Percentiles rank a stretch among this genome's conserved stretches.
Conservation (phyloP, 2,113 vertebrate species). For the Taurulus bubalis region DNA sequence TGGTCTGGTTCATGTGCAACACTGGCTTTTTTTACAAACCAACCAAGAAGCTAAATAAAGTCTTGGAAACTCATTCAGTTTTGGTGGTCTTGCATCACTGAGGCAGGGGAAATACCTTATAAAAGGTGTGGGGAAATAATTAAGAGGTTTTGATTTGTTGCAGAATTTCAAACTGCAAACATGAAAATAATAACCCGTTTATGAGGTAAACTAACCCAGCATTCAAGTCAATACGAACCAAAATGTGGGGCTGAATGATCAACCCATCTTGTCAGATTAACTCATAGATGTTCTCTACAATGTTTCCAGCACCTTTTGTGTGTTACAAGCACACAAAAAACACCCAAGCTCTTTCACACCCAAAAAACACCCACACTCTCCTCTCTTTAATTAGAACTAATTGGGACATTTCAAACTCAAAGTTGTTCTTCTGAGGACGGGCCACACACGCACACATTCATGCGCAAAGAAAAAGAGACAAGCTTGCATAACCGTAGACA, state of each 20-base stretch:
- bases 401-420: slow-evolving; percentile 58
- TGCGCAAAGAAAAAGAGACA: not conserved
- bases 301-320: not conserved
- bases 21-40: not conserved
- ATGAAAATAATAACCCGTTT: no score
- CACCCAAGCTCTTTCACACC: not conserved
- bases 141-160: not conserved
- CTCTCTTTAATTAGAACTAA: slow-evolving; percentile 30
- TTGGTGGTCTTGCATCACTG: not conserved
- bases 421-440: slow-evolving; percentile 17
- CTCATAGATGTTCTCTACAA: not conserved
- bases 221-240: no score
- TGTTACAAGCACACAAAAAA: not conserved
- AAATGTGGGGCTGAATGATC: not conserved
- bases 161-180: not conserved
- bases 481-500: not conserved
- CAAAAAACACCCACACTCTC: not conserved
- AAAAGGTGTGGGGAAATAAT: not conserved
- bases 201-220: not conserved
- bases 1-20: not conserved
- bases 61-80: not conserved
- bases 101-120: no score
- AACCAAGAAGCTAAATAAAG: not conserved
- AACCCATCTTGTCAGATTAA: not conserved
- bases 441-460: not conserved